Evolutionary conservation across 2,888 invertebrate genomes (phyloP), one percentile per base, ranked within the genome.

Genomic region (Lumbricus terrestris): DNA sequence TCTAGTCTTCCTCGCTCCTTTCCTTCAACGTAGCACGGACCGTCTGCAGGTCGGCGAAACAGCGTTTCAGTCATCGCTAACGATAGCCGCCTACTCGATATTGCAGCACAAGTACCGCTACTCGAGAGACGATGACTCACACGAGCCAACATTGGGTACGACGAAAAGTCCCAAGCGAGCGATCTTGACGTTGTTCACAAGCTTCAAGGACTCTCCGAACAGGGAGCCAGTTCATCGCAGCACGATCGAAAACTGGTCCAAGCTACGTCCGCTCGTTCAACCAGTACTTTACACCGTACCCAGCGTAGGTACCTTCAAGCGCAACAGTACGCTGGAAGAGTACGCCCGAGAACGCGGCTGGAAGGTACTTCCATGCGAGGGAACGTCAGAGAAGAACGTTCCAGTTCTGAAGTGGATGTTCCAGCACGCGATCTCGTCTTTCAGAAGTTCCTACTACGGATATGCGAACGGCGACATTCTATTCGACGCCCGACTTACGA

Each of bases 331-430:
- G 37, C 35, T 85, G 38, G 47, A 88, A 29, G 83, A 88, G 38
- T 40, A 90, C 16, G 88, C 90, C 18, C n/a, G 82, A 13, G 38
- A 83, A 15, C 83, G n/a, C 38, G 91, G 90, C 11, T 91, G 91
- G 91, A 85, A 40, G 29, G 69, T 90, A 4, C 82, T 88, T 8
- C 90, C 90, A 23, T 89, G 90, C 38, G 88, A 90, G 13, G 82
- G 82, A 29, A 54, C 69, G n/a, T 89, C 90, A 88, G 35, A 54
- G 29, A 82, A 85, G 69, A 37, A 88, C 33, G 93, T 88, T 34
- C 94, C 94, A 1, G 92, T 94, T 29, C 88, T 94, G 40, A 93
- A 93, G 89, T 91, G 93, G 88, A 93, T 94, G 94, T 94, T 93
- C 88, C 89, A 91, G 38, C 93, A 93, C 69, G 93, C 92, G 18